Evolutionary conservation across 2,113 vertebrate genomes (phyloP), one percentile per base, ranked within the genome.

Genomic region (Mesoclemmys tuberculata): DNA sequence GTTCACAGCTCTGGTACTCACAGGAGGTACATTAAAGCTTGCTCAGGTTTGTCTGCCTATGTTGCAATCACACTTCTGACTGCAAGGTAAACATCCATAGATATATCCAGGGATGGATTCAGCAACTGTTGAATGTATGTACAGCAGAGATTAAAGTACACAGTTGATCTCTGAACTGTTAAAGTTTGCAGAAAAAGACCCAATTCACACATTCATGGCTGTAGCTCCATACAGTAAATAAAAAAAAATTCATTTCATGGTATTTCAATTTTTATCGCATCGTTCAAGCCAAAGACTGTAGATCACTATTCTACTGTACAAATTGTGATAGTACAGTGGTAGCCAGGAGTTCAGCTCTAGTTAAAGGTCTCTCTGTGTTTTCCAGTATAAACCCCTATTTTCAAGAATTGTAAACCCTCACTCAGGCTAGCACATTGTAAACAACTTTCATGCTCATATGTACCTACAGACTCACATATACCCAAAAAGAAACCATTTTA

Each of bases 241-340:
- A 95, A 96, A 61, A 97, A 95, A 96, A 95, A 93, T 61, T 93
- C 9, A 97, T 97, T 97, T 97, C 77, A 97, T 91, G 93, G 93
- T 93, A 95, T 96, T 96, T 91, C 85, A 95, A 49, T 93, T 90
- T 97, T 97, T 96, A 96, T 93, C 54, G 38, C 83, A 84, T 85
- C 92, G 13, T 94, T 87, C 46, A 58, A 94, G 79, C 64, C 22
- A 88, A 24, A 86, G 82, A 85, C 78, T 85, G 82, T 84, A 94
- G 61, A 81, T 82, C 90, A 24, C 13, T 92, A 82, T 94, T 92
- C 82, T 77, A 46, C 87, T 89, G 82, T 94, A 95, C 97, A 97
- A 96, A 81, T 3, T 77, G 19, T 86, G 87, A 85, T 92, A 91
- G 77, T 96, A 48, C 22, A 77, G 31, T 71, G 16, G 22, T 93